These are phyloP conservation scores for Heliconius sara DNA, from an alignment of 2,888 invertebrate genomes.

Conservation along the genomic window DNA sequence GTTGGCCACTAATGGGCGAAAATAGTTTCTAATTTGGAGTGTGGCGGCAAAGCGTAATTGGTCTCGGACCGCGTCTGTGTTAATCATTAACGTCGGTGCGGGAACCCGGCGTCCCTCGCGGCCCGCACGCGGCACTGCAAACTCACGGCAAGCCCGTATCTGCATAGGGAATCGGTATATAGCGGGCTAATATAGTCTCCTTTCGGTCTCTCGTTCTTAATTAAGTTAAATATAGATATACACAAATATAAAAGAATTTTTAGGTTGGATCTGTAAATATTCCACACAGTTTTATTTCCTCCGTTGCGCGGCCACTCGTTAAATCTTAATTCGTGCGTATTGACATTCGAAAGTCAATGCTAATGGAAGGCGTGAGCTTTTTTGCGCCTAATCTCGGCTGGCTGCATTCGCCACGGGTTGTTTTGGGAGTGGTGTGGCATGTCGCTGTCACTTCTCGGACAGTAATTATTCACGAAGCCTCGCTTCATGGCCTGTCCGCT, in stretches of 20 bases:
- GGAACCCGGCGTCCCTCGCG: constrained; percentile 58
- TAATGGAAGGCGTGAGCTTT: constrained; percentile 78
- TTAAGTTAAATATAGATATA: not conserved
- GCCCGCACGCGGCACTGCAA: constrained; percentile 47
- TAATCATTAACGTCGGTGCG: constrained; percentile 74
- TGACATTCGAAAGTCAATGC: constrained; percentile 77
- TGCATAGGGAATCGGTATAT: constrained; percentile 22
- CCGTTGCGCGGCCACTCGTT: constrained; percentile 57
- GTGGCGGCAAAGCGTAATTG: constrained; percentile 76
- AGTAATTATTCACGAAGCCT: constrained; percentile 79
- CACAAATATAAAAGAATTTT: not conserved
- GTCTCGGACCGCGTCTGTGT: constrained; percentile 74
- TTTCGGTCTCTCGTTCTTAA: not conserved
- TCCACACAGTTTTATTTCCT: constrained; percentile 33
- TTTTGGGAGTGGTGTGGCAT: constrained; percentile 66
- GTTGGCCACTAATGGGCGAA: constrained; percentile 82
- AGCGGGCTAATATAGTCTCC: not conserved
- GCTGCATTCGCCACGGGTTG: constrained; percentile 74
- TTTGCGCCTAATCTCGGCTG: constrained; percentile 76
- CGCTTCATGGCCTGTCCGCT: constrained; percentile 61
- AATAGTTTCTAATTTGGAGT: constrained; percentile 83
- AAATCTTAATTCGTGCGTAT: constrained; percentile 80
- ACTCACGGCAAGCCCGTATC: constrained; percentile 53
- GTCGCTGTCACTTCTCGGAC: constrained; percentile 75
- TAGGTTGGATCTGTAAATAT: constrained; percentile 22